Evolutionary conservation across 2,797 vertebrate genomes (phyloP), one percentile per base, ranked within the genome.

Genomic region (Lophius americanus): DNA sequence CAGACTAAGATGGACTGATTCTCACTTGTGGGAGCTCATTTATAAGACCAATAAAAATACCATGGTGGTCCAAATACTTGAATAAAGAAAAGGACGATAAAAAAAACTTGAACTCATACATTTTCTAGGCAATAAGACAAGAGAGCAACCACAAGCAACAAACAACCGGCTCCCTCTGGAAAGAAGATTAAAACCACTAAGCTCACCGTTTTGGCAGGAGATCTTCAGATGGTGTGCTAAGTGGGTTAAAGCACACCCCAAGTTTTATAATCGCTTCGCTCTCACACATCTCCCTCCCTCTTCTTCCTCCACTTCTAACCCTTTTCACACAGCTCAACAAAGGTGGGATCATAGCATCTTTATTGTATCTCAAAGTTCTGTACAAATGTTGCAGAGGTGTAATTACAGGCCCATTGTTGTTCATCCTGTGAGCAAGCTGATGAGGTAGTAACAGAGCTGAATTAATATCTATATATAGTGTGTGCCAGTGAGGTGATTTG

Each of bases 211-310:
- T 92, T 93, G 92, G 91, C 92, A 87, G 81, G 82, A 84, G 78
- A 87, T 88, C 83, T 80, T 75, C 79, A 79, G 81, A 85, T 87
- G 85, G 87, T 88, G 89, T 79, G 82, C 54, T 92, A 94, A 93
- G 92, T 93, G 92, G 91, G 93, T 93, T 93, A 93, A 93, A 92
- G 84, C 86, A 80, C 85, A 91, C 90, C 89, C 89, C 71, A 66
- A 83, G 83, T 89, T 88, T 88, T 70, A 82, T 90, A 92, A 92
- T 92, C 88, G 33, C 86, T 68, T 60, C 37, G 48, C 56, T 76
- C 78, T 52, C 23, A 23, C 23, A 23, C 23, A 23, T 23, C 23
- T 23, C 43, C 79, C 70, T 43, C 73, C 65, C 58, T 55, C 55
- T 73, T 46, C 59, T 3, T 13, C 2, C 12, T 6, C 48, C 7